phyloP scores from a whole-genome alignment of 2,797 vertebrate species.

The Pelodytes ibericus region DNA sequence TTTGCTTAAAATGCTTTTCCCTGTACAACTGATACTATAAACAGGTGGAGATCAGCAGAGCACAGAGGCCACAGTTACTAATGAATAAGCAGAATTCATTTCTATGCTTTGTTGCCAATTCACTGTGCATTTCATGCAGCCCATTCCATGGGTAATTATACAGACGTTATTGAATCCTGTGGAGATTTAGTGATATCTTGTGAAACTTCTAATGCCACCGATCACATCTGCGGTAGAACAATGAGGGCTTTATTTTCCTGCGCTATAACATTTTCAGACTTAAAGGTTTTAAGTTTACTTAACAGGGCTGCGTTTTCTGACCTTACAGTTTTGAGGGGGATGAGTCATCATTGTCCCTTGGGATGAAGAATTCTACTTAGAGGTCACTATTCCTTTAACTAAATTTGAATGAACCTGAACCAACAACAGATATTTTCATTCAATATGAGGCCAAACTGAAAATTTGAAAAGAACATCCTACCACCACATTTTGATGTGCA shows the following conservation, averaged over 20 bases:
- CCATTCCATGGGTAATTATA: not conserved
- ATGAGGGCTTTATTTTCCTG: not conserved
- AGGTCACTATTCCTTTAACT: not conserved
- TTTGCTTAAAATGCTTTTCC: conserved; percentile 10
- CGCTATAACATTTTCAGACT: not conserved
- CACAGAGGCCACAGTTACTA: conserved; percentile 3
- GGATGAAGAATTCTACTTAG: not conserved
- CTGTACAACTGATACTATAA: conserved; percentile 40
- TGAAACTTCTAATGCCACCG: not conserved
- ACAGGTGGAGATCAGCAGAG: conserved; percentile 32
- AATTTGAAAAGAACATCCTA: no score
- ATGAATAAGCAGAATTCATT: conserved; percentile 12
- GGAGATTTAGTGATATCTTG: conserved; percentile 17
- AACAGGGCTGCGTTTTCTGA: not conserved
- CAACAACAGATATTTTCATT: no score
- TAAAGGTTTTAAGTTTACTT: not conserved
- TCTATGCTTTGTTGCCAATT: not conserved
- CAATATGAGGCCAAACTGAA: no score
- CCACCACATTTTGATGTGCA: no score
- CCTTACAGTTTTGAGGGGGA: not conserved
- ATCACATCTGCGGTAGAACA: conserved; percentile 5
- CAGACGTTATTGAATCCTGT: conserved; percentile 1
- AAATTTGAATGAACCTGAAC: no score
- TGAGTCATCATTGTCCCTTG: not conserved
- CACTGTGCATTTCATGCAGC: not conserved